Conservation (phyloP, 2,113 vertebrate species). For the Pedionomus torquatus region DNA sequence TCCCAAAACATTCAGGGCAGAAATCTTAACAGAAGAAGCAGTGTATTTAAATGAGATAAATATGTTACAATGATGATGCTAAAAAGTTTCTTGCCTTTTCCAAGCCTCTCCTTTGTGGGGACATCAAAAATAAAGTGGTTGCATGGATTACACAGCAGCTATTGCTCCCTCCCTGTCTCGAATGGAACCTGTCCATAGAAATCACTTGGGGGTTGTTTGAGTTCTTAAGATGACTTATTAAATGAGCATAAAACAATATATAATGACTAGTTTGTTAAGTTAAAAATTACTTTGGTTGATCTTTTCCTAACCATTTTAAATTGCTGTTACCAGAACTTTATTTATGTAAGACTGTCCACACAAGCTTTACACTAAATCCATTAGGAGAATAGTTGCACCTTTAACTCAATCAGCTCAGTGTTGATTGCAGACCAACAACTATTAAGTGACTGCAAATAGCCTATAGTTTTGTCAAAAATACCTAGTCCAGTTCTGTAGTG, state of each 20-base stretch:
- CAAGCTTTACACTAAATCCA: slow-evolving; percentile 25
- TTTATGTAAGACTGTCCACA: background rate
- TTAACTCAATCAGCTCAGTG: background rate
- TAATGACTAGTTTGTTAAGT: background rate
- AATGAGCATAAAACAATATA: background rate
- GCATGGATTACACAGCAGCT: background rate
- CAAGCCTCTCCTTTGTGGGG: background rate
- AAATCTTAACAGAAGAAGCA: background rate
- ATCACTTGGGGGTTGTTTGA: background rate
- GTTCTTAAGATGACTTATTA: background rate
- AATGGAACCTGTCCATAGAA: background rate
- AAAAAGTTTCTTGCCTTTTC: background rate
- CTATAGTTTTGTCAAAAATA: background rate
- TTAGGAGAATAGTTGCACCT: background rate
- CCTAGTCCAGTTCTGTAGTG: background rate
- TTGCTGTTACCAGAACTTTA: background rate
- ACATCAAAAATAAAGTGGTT: background rate
- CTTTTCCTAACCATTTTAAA: background rate
- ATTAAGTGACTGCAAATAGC: slow-evolving; percentile 50
- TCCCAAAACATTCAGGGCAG: background rate
- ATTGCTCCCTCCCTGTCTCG: background rate
- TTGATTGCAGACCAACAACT: slow-evolving; percentile 10
- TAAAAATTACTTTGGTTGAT: background rate
- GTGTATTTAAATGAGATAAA: background rate
- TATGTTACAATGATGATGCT: background rate